phyloP scores from a whole-genome alignment of 2,113 vertebrate genomes.

The Oryzias melastigma region DNA sequence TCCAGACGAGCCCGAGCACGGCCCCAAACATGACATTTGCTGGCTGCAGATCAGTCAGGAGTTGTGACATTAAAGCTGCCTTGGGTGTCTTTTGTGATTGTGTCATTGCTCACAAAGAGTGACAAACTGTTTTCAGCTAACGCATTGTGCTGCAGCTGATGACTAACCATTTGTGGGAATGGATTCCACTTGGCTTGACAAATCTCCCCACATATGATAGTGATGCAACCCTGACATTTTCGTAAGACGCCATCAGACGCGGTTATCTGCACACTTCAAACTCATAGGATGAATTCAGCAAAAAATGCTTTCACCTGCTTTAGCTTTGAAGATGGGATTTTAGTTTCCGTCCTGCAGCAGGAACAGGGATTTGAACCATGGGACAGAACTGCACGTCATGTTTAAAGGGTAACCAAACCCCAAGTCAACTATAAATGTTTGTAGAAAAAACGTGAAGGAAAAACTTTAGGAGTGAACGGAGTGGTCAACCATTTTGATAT shows the following conservation, averaged over 20 bases:
- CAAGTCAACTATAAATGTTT: not conserved
- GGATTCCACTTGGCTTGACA: constrained; percentile 53
- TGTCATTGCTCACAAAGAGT: constrained; percentile 51
- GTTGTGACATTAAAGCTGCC: constrained; percentile 12
- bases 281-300: not conserved
- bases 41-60: constrained; percentile 11
- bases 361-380: no score
- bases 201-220: constrained; percentile 44
- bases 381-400: no score
- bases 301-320: constrained; percentile 9
- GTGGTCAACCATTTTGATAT: no score
- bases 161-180: constrained; percentile 67
- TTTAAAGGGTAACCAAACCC: not conserved
- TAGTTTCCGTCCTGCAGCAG: not conserved
- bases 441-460: no score
- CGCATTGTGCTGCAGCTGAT: constrained; percentile 52
- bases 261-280: constrained; percentile 35
- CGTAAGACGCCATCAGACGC: constrained; percentile 37
- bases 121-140: constrained; percentile 60
- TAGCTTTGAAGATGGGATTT: not conserved
- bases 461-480: no score
- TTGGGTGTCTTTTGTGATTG: constrained; percentile 30
- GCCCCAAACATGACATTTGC: not conserved
- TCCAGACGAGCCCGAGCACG: not conserved
- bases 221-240: constrained; percentile 66